phyloP scores from a whole-genome alignment of 2,888 invertebrate genomes.

The Pelosia muscerda region DNA sequence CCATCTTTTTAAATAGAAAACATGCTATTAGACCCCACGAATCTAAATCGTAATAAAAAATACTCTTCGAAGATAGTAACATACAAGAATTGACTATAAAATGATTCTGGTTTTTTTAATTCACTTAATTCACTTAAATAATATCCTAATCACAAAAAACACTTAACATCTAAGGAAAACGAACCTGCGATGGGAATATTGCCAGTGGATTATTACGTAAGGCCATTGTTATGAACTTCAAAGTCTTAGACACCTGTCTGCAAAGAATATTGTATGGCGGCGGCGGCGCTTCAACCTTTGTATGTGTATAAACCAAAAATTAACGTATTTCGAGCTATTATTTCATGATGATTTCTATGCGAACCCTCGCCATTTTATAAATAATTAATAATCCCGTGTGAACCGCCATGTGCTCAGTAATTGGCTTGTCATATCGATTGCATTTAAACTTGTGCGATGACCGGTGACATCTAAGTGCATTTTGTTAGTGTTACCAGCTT shows the following conservation, averaged over 20 bases:
- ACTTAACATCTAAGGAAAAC: background rate
- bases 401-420: background rate
- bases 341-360: slow-evolving; percentile 60
- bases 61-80: too few species aligned
- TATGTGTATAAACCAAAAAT: slow-evolving; percentile 45
- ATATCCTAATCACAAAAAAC: background rate
- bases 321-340: slow-evolving; percentile 49
- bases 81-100: too few species aligned
- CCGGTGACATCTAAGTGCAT: slow-evolving; percentile 21
- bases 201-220: slow-evolving; percentile 56
- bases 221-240: slow-evolving; percentile 62
- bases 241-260: slow-evolving; percentile 56
- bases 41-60: too few species aligned
- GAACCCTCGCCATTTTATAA: slow-evolving; percentile 70
- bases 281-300: slow-evolving; percentile 64
- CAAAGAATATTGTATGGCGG: slow-evolving; percentile 59
- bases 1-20: too few species aligned
- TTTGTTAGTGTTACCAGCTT: slow-evolving; percentile 5
- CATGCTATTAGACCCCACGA: too few species aligned
- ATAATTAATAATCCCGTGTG: slow-evolving; percentile 47
- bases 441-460: slow-evolving; percentile 34
- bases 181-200: slow-evolving; percentile 18
- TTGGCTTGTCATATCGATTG: slow-evolving; percentile 57
- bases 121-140: background rate
- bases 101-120: background rate